These are phyloP conservation scores for Aegotheles bennettii DNA, from an alignment of 2,113 vertebrate genomes.

Conservation along the genomic window DNA sequence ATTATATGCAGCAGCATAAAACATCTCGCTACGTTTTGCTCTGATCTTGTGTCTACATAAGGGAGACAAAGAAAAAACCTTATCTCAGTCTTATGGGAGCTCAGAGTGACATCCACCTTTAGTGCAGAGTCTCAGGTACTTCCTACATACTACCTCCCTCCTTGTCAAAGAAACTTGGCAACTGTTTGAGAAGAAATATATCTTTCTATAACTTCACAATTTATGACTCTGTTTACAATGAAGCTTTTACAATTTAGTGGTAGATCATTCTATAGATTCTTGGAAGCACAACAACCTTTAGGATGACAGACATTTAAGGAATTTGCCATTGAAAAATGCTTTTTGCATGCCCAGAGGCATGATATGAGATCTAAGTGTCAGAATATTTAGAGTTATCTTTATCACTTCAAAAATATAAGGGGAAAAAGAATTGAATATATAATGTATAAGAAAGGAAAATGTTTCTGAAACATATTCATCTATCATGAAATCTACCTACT, in stretches of 20 bases:
- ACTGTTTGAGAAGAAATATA: background rate
- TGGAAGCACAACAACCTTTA: background rate
- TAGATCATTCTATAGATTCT: background rate
- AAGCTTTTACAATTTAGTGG: background rate
- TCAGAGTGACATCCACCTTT: background rate
- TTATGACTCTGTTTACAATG: background rate
- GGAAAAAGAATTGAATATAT: background rate
- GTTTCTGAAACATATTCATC: background rate
- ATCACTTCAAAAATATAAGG: background rate
- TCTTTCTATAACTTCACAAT: background rate
- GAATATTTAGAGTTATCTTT: background rate
- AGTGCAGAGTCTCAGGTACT: background rate
- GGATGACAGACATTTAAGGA: background rate
- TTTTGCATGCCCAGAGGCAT: background rate
- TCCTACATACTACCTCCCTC: background rate
- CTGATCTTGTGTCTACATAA: background rate
- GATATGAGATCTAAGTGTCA: background rate
- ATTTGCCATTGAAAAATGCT: background rate
- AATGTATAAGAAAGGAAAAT: background rate
- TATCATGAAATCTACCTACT: background rate
- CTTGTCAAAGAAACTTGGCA: background rate
- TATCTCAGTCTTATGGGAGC: background rate
- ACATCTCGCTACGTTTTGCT: background rate
- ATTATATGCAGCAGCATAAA: background rate
- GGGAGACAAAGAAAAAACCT: accelerated